These are phyloP conservation scores for Syngnathus scovelli DNA, from an alignment of 2,113 vertebrate genomes.

Conservation along the genomic window DNA sequence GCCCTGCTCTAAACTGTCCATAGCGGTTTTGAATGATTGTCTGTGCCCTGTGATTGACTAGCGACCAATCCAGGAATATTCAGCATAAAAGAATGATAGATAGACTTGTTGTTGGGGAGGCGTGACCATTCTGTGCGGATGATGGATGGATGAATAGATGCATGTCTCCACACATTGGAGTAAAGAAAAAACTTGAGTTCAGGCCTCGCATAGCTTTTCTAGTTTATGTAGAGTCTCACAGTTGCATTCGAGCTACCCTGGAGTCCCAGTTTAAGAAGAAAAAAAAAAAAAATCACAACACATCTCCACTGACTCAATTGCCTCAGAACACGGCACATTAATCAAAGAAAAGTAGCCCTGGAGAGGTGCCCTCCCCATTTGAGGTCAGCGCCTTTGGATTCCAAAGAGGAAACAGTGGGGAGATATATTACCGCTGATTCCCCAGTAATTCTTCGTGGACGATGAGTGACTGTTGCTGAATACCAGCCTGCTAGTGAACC, in stretches of 20 bases:
- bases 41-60: not conserved
- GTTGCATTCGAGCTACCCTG: not conserved
- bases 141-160: not conserved
- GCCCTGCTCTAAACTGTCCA: too few species aligned
- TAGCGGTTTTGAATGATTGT: not conserved
- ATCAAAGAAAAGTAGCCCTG: slow-evolving; percentile 39
- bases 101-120: not conserved
- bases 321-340: slow-evolving; percentile 42
- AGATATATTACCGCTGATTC: slow-evolving; percentile 44
- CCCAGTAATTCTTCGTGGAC: slow-evolving; percentile 23
- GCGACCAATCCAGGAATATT: not conserved
- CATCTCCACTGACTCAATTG: slow-evolving; percentile 16
- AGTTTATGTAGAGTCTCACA: not conserved
- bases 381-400: slow-evolving; percentile 32
- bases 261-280: slow-evolving; percentile 15
- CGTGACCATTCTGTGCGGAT: not conserved
- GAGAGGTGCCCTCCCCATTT: slow-evolving; percentile 33
- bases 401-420: slow-evolving; percentile 22
- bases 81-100: not conserved
- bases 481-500: slow-evolving; percentile 56
- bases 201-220: too few species aligned
- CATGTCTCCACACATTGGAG: not conserved
- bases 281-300: slow-evolving; percentile 6
- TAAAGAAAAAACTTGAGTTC: not conserved
- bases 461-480: slow-evolving; percentile 34